phyloP scores from a whole-genome alignment of 2,113 vertebrate species.

The Semicossyphus pulcher region DNA sequence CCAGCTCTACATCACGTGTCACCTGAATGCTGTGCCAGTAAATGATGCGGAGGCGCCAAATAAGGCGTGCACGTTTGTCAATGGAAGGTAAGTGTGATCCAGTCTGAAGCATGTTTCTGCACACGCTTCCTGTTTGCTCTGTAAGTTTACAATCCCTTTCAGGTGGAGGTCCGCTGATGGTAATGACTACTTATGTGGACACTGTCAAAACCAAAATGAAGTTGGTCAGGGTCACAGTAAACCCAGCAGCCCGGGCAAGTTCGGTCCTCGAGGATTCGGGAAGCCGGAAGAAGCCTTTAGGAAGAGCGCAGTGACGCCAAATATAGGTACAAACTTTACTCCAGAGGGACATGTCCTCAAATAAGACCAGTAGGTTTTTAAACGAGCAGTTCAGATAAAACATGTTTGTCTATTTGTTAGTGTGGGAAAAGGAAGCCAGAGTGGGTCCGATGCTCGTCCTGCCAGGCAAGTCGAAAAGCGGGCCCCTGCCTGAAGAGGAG shows the following conservation, averaged over 20 bases:
- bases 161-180: conserved; percentile 79
- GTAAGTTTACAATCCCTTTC: neutral
- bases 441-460: conserved; percentile 71
- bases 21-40: conserved; percentile 63
- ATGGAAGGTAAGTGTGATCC: conserved; percentile 57
- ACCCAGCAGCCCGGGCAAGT: conserved; percentile 5
- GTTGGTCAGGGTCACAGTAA: neutral
- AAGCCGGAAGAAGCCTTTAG: neutral
- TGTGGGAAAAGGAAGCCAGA: conserved; percentile 50
- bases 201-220: conserved; percentile 61
- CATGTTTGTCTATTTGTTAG: conserved; percentile 2
- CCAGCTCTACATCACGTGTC: conserved; percentile 79
- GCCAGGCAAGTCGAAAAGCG: conserved; percentile 42
- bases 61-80: conserved; percentile 72
- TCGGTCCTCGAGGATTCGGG: conserved; percentile 58
- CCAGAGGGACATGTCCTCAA: no score
- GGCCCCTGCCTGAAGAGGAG: conserved; percentile 26
- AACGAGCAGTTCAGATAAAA: no score
- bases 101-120: neutral
- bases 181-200: conserved; percentile 71
- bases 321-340: no score
- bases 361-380: no score
- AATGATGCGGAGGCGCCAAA: conserved; percentile 41
- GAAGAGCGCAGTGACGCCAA: conserved; percentile 1
- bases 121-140: no score